These are phyloP conservation scores for Drosophila anomelani DNA, from an alignment of 2,888 invertebrate species.

Conservation along the genomic window DNA sequence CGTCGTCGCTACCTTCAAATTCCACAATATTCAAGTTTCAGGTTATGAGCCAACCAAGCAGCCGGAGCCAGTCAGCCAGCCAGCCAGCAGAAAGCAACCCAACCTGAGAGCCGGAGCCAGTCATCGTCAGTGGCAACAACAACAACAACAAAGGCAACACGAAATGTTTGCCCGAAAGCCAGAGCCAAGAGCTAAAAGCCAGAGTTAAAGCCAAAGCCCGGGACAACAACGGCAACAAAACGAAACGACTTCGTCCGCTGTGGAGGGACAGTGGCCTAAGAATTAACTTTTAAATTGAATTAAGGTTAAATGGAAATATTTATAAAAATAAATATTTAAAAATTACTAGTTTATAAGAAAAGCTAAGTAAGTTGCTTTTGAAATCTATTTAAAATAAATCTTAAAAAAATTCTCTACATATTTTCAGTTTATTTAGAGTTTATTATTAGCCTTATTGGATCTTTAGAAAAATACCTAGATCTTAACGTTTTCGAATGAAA, in stretches of 20 bases:
- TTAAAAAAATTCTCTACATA: no score
- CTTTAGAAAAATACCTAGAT: no score
- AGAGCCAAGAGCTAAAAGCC: conserved; percentile 69
- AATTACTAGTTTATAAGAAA: no score
- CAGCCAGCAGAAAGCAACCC: conserved; percentile 42
- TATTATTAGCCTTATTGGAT: no score
- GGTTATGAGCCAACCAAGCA: conserved; percentile 75
- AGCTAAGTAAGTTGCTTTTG: no score
- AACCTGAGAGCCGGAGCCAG: conserved; percentile 64
- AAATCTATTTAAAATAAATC: no score
- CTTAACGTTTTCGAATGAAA: no score
- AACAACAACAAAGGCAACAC: conserved; percentile 48
- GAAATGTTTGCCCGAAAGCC: conserved; percentile 77
- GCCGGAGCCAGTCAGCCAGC: conserved; percentile 51
- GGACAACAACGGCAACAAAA: conserved; percentile 52
- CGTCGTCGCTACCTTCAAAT: conserved; percentile 74
- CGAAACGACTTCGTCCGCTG: conserved; percentile 65
- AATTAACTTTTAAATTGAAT: no score
- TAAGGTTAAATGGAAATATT: no score
- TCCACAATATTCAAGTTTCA: conserved; percentile 80
- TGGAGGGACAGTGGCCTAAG: conserved; percentile 49
- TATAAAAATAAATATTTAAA: not conserved
- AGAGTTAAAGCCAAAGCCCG: conserved; percentile 56
- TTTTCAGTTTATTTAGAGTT: no score
- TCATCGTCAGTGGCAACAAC: conserved; percentile 68